Percentiles rank a stretch among this genome's conserved stretches.
phyloP scores from a whole-genome alignment of 2,888 invertebrate genomes.

The Pollenia griseotomentosa region DNA sequence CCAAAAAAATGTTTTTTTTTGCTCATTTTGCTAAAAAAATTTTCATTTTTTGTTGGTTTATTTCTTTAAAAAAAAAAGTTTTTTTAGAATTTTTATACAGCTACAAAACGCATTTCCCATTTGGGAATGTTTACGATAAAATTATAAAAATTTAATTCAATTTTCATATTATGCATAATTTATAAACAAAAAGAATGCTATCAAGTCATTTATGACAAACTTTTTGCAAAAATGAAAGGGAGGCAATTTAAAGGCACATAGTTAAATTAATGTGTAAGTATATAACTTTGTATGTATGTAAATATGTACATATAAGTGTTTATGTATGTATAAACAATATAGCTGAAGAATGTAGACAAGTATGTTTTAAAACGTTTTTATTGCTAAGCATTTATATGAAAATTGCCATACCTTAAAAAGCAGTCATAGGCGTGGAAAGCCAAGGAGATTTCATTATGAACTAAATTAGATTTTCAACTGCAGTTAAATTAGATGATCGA shows the following conservation, averaged over 20 bases:
- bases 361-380: slow-evolving; percentile 56
- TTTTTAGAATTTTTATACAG: neutral
- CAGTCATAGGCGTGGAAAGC: neutral
- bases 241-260: slow-evolving; percentile 40
- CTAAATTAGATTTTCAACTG: too few relatives aligned
- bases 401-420: slow-evolving; percentile 42
- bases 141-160: slow-evolving; percentile 65
- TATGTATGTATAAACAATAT: slow-evolving; percentile 5
- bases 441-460: neutral
- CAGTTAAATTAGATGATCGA: too few relatives aligned
- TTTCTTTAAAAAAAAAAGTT: neutral
- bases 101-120: neutral
- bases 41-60: neutral
- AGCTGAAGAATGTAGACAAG: slow-evolving; percentile 29
- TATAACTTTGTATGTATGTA: neutral
- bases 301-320: neutral
- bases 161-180: slow-evolving; percentile 66
- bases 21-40: neutral
- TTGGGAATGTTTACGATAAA: slow-evolving; percentile 36
- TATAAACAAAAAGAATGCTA: slow-evolving; percentile 63
- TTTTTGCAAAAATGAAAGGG: slow-evolving; percentile 1
- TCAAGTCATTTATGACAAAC: slow-evolving; percentile 42
- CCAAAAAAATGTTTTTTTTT: neutral
- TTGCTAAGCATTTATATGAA: slow-evolving; percentile 63
- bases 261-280: neutral